Percentiles rank a stretch among this genome's conserved stretches.
Conservation (phyloP, 2,888 invertebrate genomes). For the Zaprionus lineosus region DNA sequence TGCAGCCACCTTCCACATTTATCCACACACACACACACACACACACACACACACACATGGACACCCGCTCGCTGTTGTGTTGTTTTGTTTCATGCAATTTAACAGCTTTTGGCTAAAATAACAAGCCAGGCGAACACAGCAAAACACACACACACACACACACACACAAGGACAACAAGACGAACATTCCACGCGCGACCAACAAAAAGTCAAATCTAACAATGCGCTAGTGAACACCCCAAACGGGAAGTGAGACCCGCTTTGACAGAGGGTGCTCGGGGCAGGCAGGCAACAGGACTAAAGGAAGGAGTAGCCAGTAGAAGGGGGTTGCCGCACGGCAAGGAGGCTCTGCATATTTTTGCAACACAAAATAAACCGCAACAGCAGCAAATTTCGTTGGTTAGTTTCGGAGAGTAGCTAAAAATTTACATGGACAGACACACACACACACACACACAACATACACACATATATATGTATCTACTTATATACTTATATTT, state of each 20-base stretch:
- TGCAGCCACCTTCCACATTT: constrained; percentile 30
- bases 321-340: too few relatives aligned
- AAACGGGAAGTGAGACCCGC: constrained; percentile 9
- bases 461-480: neutral
- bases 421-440: constrained; percentile 62
- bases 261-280: neutral
- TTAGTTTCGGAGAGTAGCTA: constrained; percentile 62
- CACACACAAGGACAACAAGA: constrained; percentile 46
- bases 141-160: too few relatives aligned
- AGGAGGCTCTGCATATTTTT: constrained; percentile 66
- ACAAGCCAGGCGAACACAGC: constrained; percentile 61
- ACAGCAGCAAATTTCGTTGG: constrained; percentile 74
- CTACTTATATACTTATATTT: too few relatives aligned
- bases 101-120: constrained; percentile 78
- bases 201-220: constrained; percentile 72
- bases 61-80: constrained; percentile 14
- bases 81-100: constrained; percentile 75
- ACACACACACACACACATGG: constrained; percentile 7
- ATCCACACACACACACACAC: constrained; percentile 5
- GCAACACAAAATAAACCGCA: constrained; percentile 76
- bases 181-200: constrained; percentile 46
- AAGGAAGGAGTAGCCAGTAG: too few relatives aligned
- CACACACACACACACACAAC: constrained; percentile 7
- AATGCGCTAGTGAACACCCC: constrained; percentile 50
- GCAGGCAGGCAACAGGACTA: too few relatives aligned